These are phyloP conservation scores for Bombus picipes DNA, from an alignment of 1,140 invertebrate species.

Conservation along the genomic window DNA sequence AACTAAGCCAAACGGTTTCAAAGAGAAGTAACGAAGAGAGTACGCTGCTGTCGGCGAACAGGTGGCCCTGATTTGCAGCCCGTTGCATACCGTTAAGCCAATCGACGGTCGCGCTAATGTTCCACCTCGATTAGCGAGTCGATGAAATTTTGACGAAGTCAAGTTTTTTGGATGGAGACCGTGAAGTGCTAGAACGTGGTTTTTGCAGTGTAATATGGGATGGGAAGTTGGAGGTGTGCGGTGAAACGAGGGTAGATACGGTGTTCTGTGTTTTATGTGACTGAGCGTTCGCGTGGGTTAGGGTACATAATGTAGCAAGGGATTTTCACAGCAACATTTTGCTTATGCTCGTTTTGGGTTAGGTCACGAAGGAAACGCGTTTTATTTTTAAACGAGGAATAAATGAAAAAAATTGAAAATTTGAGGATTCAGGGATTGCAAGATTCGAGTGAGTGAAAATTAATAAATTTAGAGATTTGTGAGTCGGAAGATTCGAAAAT, in stretches of 20 bases:
- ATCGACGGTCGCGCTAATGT: slow-evolving; percentile 27
- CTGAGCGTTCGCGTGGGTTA: not conserved
- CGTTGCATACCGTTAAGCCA: not conserved
- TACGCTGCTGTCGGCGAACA: slow-evolving; percentile 50
- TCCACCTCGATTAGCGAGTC: not conserved
- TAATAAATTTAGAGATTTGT: not conserved
- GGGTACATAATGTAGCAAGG: not conserved
- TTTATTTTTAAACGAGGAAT: too few species aligned
- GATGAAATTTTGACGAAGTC: not conserved
- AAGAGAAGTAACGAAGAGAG: slow-evolving; percentile 7
- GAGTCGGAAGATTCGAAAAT: not conserved
- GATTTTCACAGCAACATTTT: too few species aligned
- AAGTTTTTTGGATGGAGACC: not conserved
- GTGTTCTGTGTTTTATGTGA: not conserved
- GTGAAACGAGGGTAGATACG: not conserved
- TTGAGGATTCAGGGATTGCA: not conserved
- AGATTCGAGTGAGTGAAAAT: not conserved
- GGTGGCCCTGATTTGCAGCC: slow-evolving; percentile 61
- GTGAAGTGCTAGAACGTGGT: not conserved
- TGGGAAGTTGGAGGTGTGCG: not conserved
- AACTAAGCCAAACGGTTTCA: slow-evolving; percentile 51
- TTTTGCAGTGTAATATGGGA: not conserved
- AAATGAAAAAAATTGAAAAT: not conserved
- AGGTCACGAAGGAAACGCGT: too few species aligned
- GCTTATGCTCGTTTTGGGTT: too few species aligned